phyloP scores from a whole-genome alignment of 2,113 vertebrate genomes.

The Cinclus mexicanus region DNA sequence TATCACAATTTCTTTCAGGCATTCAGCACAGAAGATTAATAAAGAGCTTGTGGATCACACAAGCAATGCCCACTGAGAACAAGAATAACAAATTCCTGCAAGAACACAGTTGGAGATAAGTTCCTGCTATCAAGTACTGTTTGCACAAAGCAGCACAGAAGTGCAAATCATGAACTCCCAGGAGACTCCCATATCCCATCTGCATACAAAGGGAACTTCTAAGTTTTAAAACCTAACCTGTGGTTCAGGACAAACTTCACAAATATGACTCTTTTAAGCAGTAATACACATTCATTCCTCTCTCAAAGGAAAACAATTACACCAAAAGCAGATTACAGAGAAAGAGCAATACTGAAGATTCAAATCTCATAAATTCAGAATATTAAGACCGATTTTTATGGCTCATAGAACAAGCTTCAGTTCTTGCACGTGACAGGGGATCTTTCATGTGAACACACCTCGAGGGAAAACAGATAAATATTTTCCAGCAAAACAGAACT shows the following conservation, averaged over 20 bases:
- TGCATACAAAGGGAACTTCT: neutral
- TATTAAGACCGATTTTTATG: neutral
- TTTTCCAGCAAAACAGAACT: neutral
- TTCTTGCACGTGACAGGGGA: accelerated
- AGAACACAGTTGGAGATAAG: neutral
- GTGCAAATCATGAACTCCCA: neutral
- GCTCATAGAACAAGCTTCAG: neutral
- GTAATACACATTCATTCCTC: neutral
- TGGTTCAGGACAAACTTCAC: neutral
- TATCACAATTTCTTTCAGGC: neutral
- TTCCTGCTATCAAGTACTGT: neutral
- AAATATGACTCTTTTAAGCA: neutral
- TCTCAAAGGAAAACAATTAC: neutral
- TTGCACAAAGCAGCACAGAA: neutral
- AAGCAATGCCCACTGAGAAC: neutral
- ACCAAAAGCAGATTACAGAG: neutral
- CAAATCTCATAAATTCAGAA: neutral
- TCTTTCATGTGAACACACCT: neutral
- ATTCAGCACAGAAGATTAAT: neutral
- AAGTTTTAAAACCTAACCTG: neutral
- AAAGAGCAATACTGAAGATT: neutral
- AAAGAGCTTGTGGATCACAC: neutral
- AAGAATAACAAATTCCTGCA: neutral
- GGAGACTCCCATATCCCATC: neutral
- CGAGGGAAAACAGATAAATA: neutral